These are phyloP conservation scores for Zaprionus africanus DNA, from an alignment of 1,140 invertebrate species.

Conservation along the genomic window DNA sequence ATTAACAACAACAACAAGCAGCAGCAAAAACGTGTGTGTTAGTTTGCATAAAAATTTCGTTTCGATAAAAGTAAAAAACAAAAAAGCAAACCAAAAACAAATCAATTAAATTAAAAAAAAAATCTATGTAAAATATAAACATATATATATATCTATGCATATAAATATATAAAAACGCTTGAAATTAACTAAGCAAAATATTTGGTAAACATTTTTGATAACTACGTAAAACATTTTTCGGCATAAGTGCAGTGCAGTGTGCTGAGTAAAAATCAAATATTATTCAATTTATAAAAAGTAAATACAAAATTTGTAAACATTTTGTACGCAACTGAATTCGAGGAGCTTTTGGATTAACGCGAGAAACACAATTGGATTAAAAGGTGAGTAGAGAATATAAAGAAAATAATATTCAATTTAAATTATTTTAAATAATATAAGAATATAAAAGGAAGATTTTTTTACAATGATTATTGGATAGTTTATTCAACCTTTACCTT, in stretches of 20 bases:
- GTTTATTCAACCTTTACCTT: not conserved
- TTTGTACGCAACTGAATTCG: conserved; percentile 34
- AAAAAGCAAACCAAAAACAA: conserved; percentile 45
- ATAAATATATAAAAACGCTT: conserved; percentile 45
- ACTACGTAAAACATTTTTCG: conserved; percentile 7
- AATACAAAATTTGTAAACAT: conserved; percentile 54
- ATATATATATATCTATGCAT: conserved; percentile 48
- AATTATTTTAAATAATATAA: not conserved
- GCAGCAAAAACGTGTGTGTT: conserved; percentile 77
- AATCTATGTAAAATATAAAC: conserved; percentile 44
- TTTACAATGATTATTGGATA: not conserved
- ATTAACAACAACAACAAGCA: conserved; percentile 51
- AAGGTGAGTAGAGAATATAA: conserved; percentile 56
- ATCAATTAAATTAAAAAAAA: conserved; percentile 52
- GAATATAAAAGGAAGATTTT: too few species aligned
- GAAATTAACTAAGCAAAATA: conserved; percentile 59
- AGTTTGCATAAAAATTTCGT: conserved; percentile 84
- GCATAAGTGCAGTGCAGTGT: conserved; percentile 56
- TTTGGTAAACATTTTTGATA: conserved; percentile 67
- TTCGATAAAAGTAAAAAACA: conserved; percentile 70
- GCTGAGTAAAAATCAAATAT: conserved; percentile 36
- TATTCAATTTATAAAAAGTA: conserved; percentile 31
- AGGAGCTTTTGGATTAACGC: conserved; percentile 67
- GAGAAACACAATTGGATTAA: conserved; percentile 74
- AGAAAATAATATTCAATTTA: not conserved